These are phyloP conservation scores for Tachysurus fulvidraco DNA, from an alignment of 2,113 vertebrate genomes.

Conservation along the genomic window DNA sequence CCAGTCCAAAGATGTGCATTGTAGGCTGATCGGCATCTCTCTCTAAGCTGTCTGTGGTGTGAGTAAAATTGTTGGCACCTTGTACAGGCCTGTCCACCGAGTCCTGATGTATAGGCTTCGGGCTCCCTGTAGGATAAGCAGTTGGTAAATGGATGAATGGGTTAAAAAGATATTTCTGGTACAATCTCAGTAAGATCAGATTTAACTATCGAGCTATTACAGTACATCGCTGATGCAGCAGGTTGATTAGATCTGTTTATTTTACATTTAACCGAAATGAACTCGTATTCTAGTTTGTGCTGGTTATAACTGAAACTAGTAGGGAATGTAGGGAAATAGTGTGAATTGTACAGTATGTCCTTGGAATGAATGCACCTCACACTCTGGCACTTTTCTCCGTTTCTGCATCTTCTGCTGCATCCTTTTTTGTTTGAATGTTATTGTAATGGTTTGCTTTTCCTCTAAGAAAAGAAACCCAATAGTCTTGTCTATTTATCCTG, in stretches of 20 bases:
- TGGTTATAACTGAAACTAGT: not conserved
- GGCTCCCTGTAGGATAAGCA: no score
- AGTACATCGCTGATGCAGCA: not conserved
- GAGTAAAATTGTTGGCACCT: no score
- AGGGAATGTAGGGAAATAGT: not conserved
- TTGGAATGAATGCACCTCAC: slow-evolving; percentile 21
- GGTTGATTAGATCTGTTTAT: not conserved
- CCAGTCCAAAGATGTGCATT: no score
- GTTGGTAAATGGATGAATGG: no score
- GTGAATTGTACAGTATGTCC: not conserved
- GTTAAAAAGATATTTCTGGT: not conserved
- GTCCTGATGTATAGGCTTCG: no score
- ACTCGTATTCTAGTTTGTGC: not conserved
- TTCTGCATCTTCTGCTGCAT: slow-evolving; percentile 54
- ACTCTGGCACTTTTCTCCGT: not conserved
- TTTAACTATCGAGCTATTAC: not conserved
- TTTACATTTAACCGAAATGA: not conserved
- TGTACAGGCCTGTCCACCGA: no score
- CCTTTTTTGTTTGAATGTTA: slow-evolving; percentile 62
- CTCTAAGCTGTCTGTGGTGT: no score
- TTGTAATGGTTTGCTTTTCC: slow-evolving; percentile 59
- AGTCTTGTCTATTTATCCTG: slow-evolving; percentile 70
- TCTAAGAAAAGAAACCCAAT: slow-evolving; percentile 67
- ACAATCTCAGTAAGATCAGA: not conserved
- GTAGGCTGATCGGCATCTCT: no score